Evolutionary conservation across 2,113 vertebrate genomes (phyloP), one percentile per base, ranked within the genome.

Genomic region (Strix aluco): DNA sequence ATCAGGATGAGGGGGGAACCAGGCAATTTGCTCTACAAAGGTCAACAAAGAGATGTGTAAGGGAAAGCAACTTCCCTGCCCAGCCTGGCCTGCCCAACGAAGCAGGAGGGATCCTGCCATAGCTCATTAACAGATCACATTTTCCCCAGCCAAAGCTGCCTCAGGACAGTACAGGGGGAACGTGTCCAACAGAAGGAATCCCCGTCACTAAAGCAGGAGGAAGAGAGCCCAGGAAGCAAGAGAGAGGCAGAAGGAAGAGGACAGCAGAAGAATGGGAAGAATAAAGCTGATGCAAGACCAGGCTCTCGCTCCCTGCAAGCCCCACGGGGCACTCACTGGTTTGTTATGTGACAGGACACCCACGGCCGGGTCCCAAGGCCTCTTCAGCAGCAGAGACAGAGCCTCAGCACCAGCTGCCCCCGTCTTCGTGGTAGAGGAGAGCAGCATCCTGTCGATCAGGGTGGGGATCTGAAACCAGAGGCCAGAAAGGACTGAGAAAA

Each of bases 331-430:
- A 81, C 98, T 92, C 98, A 99, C 99, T 5, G 99, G 99, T 97
- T 99, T 99, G 90, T 99, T 99, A 82, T 99, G 99, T 11, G 99
- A 99, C 87, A 99, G 97, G 70, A 99, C 99, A 1, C 99, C 99
- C 52, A 99, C 99, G 4, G 99, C 99, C 6, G 99, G 99, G 94
- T 99, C 99, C 99, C 99, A 99, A 1, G 99, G 99, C 15, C 99
- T 98, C 97, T 99, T 99, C 71, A 99, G 97, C 21, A 99, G 98
- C 86, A 99, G 98, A 1, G 99, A 99, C 90, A 99, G 98, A 4
- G 99, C 99, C 97, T 99, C 99, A 1, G 99, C 98, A 8, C 99
- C 99, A 0, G 99, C 98, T 2, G 99, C 98, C 11, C 99, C 99
- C 0, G 98, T 99, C 97, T 99, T 99, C 4, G 98, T 88, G 0